Percentiles rank a stretch among this genome's conserved stretches.
Conservation (phyloP, 2,888 invertebrate species). For the Agrilus biguttatus region DNA sequence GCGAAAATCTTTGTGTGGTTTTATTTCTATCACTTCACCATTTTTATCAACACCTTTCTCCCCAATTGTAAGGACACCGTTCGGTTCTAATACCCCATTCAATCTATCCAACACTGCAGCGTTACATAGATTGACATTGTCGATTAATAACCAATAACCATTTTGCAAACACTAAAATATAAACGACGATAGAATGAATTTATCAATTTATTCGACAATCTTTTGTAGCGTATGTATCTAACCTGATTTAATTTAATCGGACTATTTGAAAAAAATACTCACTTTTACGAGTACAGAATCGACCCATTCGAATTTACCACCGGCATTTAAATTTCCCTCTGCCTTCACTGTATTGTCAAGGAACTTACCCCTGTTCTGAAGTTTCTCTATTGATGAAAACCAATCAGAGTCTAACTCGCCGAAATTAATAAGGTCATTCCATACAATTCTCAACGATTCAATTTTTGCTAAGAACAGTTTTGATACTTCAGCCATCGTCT, state of each 20-base stretch:
- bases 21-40: conserved; percentile 57
- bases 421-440: conserved; percentile 9
- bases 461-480: conserved; percentile 31
- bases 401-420: conserved; percentile 22
- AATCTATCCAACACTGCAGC: conserved; percentile 93
- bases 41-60: conserved; percentile 72
- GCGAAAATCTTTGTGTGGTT: conserved; percentile 81
- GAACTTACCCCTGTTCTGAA: conserved; percentile 6
- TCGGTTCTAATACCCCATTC: conserved; percentile 88
- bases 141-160: conserved; percentile 74
- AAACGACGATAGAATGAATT: too few species aligned
- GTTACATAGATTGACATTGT: conserved; percentile 91
- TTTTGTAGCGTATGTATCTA: background rate
- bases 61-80: conserved; percentile 75
- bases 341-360: conserved; percentile 30
- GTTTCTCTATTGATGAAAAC: conserved; percentile 2
- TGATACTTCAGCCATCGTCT: conserved; percentile 31
- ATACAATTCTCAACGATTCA: conserved; percentile 22
- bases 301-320: conserved; percentile 90
- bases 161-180: conserved; percentile 51
- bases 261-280: conserved; percentile 8
- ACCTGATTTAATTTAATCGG: background rate
- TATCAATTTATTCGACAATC: background rate
- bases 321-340: conserved; percentile 53
- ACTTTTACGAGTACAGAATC: conserved; percentile 77